Evolutionary conservation across 92 coral and sea anemone genomes (phyloP), one percentile per base, ranked within the genome.

Genomic region (Virgularia gustaviana): DNA sequence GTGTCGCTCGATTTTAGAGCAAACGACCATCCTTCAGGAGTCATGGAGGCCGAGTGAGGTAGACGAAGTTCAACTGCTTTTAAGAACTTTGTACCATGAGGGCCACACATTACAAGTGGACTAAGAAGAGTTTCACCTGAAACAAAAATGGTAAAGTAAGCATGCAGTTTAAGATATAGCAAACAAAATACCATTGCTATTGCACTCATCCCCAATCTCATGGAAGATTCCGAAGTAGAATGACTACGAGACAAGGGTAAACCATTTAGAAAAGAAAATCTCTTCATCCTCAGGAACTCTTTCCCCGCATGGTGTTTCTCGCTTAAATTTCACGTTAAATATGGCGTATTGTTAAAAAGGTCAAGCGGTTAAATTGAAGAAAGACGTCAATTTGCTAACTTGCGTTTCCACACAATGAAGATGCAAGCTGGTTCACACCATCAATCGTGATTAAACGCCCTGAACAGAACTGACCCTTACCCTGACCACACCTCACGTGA

Each of bases 1-100:
- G 96, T 89, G 47, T 94, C 96, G 70, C 96, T 91, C 20, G 96
- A 89, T 82, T 91, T 94, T 35, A 94, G 88, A 6, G 99, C 90
- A 71, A 94, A 94, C 6, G 99, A 94, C 99, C 99, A 94, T 10
- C 99, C 99, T 36, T 89, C 99, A n/a, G 99, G 99, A 11, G 96
- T 87, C 99, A 89, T 94, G 34, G 96, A 85, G 1, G 99, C 99
- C 27, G 96, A 89, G 67, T 94, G 99, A 7, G 99, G 99, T 24
- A 94, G 71, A 31, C 95, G 84, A 9, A 94, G 84, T 66, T 94
- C 99, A 15, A 94, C 99, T 8, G 96, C 87, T 63, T 89, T 94
- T 13, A 87, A 90, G 61, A 94, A 94, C 76, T 87, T 85, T 22
- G 96, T 89, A 33, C 99, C 99, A 70, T 94, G 99, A 11, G 99